phyloP scores from a whole-genome alignment of 2,797 vertebrate genomes.

The Antennarius maculatus region DNA sequence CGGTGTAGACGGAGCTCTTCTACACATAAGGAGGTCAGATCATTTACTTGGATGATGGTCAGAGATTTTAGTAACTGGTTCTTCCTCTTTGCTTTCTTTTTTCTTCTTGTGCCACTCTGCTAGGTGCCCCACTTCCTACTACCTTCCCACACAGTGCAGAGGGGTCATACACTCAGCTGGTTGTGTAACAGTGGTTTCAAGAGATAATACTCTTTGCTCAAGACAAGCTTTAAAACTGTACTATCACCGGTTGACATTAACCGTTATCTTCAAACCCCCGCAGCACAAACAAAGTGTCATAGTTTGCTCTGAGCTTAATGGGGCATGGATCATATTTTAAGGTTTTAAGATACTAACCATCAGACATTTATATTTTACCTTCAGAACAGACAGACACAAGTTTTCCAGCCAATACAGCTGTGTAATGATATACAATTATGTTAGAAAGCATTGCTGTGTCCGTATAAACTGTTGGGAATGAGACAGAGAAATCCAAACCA shows the following conservation, averaged over 20 bases:
- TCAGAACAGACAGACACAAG: slow-evolving; percentile 25
- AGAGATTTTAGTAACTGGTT: slow-evolving; percentile 53
- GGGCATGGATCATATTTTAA: slow-evolving; percentile 15
- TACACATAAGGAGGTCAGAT: slow-evolving; percentile 25
- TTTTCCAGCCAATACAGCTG: slow-evolving; percentile 45
- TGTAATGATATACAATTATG: slow-evolving; percentile 59
- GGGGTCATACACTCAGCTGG: slow-evolving; percentile 46
- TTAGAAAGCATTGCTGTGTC: slow-evolving; percentile 31
- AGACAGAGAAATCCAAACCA: slow-evolving; percentile 35
- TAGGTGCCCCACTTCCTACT: slow-evolving; percentile 61
- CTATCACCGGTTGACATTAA: slow-evolving; percentile 69
- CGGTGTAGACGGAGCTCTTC: not conserved
- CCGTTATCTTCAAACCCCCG: slow-evolving; percentile 55
- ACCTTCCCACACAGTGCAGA: slow-evolving; percentile 42
- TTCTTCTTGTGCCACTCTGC: slow-evolving; percentile 52
- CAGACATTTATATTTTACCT: slow-evolving; percentile 23
- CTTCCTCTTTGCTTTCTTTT: slow-evolving; percentile 68
- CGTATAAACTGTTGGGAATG: slow-evolving; percentile 33
- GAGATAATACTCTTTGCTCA: slow-evolving; percentile 71
- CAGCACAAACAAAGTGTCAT: slow-evolving; percentile 18
- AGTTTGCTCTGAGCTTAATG: slow-evolving; percentile 21
- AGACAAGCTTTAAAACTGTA: slow-evolving; percentile 57
- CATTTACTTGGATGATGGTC: slow-evolving; percentile 37
- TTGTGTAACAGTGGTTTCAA: slow-evolving; percentile 70
- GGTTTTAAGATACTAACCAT: slow-evolving; percentile 13